phyloP scores from a whole-genome alignment of 2,113 vertebrate species.

The Cynopterus brachyotis region DNA sequence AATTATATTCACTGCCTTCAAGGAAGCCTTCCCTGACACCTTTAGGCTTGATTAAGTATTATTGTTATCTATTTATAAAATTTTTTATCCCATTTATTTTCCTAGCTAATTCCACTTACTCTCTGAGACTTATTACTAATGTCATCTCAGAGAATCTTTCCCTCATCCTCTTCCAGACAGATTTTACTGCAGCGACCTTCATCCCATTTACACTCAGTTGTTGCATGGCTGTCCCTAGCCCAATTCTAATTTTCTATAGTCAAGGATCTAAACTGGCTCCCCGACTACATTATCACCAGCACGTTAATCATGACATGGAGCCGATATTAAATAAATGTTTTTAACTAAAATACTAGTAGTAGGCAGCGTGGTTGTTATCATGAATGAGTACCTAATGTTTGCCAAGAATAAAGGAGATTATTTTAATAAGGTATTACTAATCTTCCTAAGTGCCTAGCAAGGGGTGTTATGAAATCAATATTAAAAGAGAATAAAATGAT shows the following conservation, averaged over 20 bases:
- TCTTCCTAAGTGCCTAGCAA: background rate
- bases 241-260: background rate
- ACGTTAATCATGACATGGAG: background rate
- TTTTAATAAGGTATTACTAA: background rate
- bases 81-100: background rate
- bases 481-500: background rate
- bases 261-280: background rate
- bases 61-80: background rate
- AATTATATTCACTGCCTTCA: background rate
- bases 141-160: background rate
- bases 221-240: background rate
- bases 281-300: background rate
- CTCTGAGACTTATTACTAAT: background rate
- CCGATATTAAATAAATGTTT: background rate
- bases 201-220: background rate
- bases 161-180: background rate
- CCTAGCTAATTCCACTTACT: background rate
- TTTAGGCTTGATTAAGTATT: background rate
- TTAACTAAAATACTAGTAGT: background rate
- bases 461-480: background rate
- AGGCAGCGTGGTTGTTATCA: background rate
- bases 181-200: background rate
- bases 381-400: background rate
- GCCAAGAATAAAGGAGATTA: background rate
- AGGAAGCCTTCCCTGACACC: background rate